These are phyloP conservation scores for Aphaenogaster ashmeadi DNA, from an alignment of 1,140 invertebrate species.

Conservation along the genomic window DNA sequence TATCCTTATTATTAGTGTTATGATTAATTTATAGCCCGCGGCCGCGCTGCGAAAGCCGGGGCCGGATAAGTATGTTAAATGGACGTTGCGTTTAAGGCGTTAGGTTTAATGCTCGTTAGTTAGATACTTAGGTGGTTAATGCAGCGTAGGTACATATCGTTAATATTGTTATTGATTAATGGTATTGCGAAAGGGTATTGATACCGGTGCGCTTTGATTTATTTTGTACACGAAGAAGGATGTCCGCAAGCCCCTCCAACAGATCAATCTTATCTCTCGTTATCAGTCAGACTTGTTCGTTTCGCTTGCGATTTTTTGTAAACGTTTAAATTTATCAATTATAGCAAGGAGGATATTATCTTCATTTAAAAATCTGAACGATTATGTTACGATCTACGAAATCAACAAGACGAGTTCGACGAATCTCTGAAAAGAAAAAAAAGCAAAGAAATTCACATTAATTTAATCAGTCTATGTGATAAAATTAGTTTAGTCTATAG, in stretches of 20 bases:
- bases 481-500: not conserved
- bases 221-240: slow-evolving; percentile 64
- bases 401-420: not conserved
- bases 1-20: slow-evolving; percentile 77
- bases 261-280: not conserved
- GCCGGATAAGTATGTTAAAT: slow-evolving; percentile 73
- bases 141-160: slow-evolving; percentile 83
- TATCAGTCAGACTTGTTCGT: not conserved
- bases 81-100: slow-evolving; percentile 81
- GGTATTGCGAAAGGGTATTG: slow-evolving; percentile 80
- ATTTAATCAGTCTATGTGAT: not conserved
- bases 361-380: not conserved
- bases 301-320: not conserved
- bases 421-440: not conserved
- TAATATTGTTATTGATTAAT: slow-evolving; percentile 82
- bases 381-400: not conserved
- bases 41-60: slow-evolving; percentile 71
- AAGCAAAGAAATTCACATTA: not conserved
- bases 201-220: slow-evolving; percentile 79
- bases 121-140: slow-evolving; percentile 74
- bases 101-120: slow-evolving; percentile 80
- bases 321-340: not conserved
- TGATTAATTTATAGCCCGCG: slow-evolving; percentile 75
- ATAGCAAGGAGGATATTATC: not conserved
- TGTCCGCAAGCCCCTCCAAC: not conserved